Base-by-base conservation (phyloP, 2,797 vertebrate species). In the Salarias fasciatus region DNA sequence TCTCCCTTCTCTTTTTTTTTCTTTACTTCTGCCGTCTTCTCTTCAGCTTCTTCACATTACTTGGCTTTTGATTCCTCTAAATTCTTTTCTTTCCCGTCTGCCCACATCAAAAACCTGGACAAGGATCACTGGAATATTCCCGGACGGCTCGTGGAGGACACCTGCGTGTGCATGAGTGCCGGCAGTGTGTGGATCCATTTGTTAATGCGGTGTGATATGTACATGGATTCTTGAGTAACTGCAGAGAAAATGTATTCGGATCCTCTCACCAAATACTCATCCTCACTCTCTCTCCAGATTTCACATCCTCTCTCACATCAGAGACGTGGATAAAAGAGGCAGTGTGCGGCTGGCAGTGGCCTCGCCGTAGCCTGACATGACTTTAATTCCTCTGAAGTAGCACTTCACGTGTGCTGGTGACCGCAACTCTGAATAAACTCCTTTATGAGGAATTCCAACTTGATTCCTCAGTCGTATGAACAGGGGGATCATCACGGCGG, bases 61-160 rank as follows among this genome's bases (percentile, higher is more conserved):
- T 82, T 82, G 82, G 75, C 81, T 65, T 83, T 75, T 44, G 35
- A 70, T 82, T 83, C 70, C 64, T 78, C 80, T 61, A 61, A 79
- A 89, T 88, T 86, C 82, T 84, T 90, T 77, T 66, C 64, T 86
- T 72, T 77, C 72, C 61, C 80, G 68, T 68, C 78, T 53, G 49
- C 61, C 84, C 88, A 92, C 91, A 91, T 93, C 90, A 92, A 92
- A 92, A 88, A 80, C 69, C 79, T 86, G 90, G 89, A 90, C 69
- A 36, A 69, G 56, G 87, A 89, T 87, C 85, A 86, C 68, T 86
- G 80, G 70, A 85, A 88, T 81, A 88, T 91, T 93, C 89, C 88
- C 62, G 84, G 74, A 73, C 62, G 82, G 79, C 83, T 75, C 53
- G 72, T 66, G 82, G 82, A 85, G 87, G 83, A 86, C 85, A 88